phyloP scores from a whole-genome alignment of 2,797 vertebrate genomes.

The Rhinoraja longicauda region DNA sequence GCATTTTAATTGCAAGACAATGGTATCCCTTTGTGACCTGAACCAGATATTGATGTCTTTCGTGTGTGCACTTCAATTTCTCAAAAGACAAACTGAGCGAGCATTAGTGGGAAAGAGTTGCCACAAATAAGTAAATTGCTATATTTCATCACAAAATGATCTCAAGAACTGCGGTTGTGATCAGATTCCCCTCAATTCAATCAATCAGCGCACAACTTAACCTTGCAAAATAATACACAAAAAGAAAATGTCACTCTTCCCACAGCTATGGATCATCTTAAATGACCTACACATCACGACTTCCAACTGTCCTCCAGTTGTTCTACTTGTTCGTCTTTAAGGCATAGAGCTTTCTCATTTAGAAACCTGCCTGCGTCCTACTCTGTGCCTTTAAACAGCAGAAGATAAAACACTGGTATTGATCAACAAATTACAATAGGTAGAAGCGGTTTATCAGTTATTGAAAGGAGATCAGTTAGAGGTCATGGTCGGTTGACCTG shows the following conservation, averaged over 20 bases:
- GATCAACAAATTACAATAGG: not conserved
- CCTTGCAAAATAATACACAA: not conserved
- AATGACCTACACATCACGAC: not conserved
- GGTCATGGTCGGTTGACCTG: not conserved
- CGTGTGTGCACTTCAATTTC: not conserved
- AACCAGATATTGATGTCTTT: slow-evolving; percentile 10
- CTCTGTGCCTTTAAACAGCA: not conserved
- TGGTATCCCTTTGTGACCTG: not conserved
- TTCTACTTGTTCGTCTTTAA: not conserved
- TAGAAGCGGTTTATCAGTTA: not conserved
- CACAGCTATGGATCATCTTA: not conserved
- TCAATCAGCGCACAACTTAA: not conserved
- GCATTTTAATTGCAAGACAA: not conserved
- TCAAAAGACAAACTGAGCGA: not conserved
- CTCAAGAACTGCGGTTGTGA: not conserved
- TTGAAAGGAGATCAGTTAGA: not conserved
- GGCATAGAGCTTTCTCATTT: not conserved
- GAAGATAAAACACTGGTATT: not conserved
- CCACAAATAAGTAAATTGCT: not conserved
- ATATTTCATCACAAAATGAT: slow-evolving; percentile 1
- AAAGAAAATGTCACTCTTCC: not conserved
- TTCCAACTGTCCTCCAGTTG: not conserved
- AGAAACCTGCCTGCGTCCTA: not conserved
- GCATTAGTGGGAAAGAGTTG: not conserved
- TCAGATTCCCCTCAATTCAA: not conserved